Percentiles rank a stretch among this genome's conserved stretches.
phyloP scores from a whole-genome alignment of 1,140 invertebrate species.

The Cherax destructor region DNA sequence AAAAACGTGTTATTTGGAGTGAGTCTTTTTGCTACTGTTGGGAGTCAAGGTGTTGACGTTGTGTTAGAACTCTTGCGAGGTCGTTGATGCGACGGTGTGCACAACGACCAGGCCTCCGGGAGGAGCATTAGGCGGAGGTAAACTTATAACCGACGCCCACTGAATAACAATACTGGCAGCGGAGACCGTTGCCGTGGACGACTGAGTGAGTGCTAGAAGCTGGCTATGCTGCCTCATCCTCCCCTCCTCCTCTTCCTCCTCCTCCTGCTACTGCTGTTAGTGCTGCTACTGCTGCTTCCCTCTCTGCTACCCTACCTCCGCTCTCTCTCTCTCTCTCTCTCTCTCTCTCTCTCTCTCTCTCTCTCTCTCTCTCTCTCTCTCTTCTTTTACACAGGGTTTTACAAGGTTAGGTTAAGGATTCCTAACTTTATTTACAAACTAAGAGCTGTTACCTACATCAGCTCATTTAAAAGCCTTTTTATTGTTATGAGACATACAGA shows the following conservation, averaged over 20 bases:
- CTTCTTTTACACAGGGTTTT: background rate
- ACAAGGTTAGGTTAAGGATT: too few relatives aligned
- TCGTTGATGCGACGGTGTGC: too few relatives aligned
- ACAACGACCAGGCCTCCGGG: background rate
- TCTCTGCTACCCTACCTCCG: background rate
- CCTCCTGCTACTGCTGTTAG: background rate
- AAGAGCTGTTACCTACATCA: too few relatives aligned
- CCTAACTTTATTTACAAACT: too few relatives aligned
- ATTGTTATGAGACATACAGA: too few relatives aligned
- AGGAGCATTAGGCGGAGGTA: slow-evolving; percentile 5
- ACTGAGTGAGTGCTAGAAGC: background rate
- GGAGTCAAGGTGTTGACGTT: too few relatives aligned
- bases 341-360: background rate
- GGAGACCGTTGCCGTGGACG: background rate
- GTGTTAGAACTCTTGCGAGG: too few relatives aligned
- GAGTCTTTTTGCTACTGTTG: too few relatives aligned
- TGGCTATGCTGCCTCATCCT: background rate
- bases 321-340: background rate
- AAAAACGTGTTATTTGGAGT: too few relatives aligned
- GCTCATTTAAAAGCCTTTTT: too few relatives aligned
- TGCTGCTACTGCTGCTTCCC: background rate
- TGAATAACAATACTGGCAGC: background rate
- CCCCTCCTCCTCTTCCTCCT: too few relatives aligned
- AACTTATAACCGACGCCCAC: background rate
- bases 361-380: slow-evolving; percentile 12